Evolutionary conservation across 2,113 vertebrate species (phyloP), one percentile per base, ranked within the genome.

Genomic region (Nothocercus nigrocapillus): DNA sequence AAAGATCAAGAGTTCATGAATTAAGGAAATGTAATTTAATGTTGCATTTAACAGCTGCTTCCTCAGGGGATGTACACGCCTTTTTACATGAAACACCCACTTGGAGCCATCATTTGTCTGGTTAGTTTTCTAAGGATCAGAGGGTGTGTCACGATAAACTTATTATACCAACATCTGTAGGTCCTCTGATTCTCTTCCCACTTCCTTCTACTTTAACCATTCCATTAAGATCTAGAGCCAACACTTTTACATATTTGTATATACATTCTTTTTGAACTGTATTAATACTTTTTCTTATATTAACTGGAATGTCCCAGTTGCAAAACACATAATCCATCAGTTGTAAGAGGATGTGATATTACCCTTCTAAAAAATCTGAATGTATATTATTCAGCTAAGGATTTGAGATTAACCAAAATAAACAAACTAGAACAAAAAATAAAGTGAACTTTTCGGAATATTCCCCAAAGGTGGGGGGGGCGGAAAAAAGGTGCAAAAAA

Each of bases 131-230:
- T 82, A 90, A 93, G 66, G 72, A 93, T 91, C 76, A 92, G 47
- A 88, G 87, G 96, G 93, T 94, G 84, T 93, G 89, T 94, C 95
- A 92, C 0, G 3, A 86, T 66, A 63, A 82, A 90, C 42, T 93
- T 75, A 49, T 69, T 85, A 81, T 8, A 90, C 69, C 72, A 91
- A 54, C 82, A 97, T 88, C 73, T 92, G 87, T 51, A 64, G 42
- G 42, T 62, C 34, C 47, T 84, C 90, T 84, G 73, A 88, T 76
- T 95, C 58, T 79, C 53, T 88, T 90, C 80, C 73, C 58, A 82
- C 73, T 79, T 94, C 85, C 80, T 75, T 86, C 80, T 84, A 62
- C 47, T 87, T 61, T 66, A 94, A 86, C 53, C 76, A 82, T 38
- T 38, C 62, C 85, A 93, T 25, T 78, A 84, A 88, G 92, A 75